Conservation (phyloP, 2,888 invertebrate species). For the Drosophila ustulata region DNA sequence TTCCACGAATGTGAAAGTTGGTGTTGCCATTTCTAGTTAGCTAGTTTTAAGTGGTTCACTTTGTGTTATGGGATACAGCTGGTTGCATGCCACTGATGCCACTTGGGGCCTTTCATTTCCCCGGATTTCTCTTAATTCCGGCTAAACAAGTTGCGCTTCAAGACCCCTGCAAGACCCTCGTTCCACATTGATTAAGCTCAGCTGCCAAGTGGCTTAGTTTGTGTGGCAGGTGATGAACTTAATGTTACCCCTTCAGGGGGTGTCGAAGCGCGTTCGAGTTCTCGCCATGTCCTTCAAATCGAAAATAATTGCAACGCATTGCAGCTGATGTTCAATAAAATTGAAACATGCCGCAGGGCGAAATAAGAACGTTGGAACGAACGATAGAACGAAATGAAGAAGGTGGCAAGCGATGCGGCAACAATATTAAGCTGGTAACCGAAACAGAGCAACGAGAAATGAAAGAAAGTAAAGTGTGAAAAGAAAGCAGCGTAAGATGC, state of each 20-base stretch:
- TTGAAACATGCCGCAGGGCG: constrained; percentile 16
- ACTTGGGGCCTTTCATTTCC: neutral
- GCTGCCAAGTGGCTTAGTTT: constrained; percentile 1
- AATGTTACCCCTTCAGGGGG: constrained; percentile 19
- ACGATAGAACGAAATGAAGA: too few relatives aligned
- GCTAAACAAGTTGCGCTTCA: neutral
- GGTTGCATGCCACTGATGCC: neutral
- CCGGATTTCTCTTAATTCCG: neutral
- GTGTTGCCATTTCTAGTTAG: too few relatives aligned
- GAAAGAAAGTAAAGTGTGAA: neutral
- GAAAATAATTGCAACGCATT: constrained; percentile 64
- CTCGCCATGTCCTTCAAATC: constrained; percentile 40
- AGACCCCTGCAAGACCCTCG: too few relatives aligned
- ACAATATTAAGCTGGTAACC: neutral
- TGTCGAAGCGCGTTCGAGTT: constrained; percentile 48
- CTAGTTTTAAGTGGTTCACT: neutral
- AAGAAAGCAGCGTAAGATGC: constrained; percentile 1
- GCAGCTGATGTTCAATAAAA: constrained; percentile 39
- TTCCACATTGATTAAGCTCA: too few relatives aligned
- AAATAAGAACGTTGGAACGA: too few relatives aligned
- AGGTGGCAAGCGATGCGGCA: neutral
- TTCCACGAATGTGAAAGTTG: too few relatives aligned
- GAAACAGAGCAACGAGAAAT: neutral
- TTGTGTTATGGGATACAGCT: neutral
- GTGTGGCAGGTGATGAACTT: neutral